Evolutionary conservation across 2,797 vertebrate genomes (phyloP), one percentile per base, ranked within the genome.

Genomic region (Xenopus petersii): DNA sequence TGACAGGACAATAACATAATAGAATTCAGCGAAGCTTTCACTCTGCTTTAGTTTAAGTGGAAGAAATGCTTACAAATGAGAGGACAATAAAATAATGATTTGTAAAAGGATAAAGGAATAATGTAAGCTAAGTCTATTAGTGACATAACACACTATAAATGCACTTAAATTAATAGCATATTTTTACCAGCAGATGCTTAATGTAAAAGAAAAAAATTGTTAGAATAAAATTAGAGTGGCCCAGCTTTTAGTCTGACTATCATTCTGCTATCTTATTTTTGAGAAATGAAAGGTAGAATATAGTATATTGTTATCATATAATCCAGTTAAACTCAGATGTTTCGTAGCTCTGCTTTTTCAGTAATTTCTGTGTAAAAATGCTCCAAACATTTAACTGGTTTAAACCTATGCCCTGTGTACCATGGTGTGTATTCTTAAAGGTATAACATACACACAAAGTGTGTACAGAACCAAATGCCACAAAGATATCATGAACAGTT

Each of bases 121-220:
- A 82, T 60, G 64, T 80, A 83, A 81, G 81, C 80, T 78, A 83
- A 85, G 81, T 84, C 86, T 87, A 80, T 89, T 87, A 87, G 85
- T 82, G 81, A 80, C 81, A 84, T 79, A 86, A 83, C 74, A 84
- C 75, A 78, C 74, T 82, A 79, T 79, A 80, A 87, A 89, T 84
- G 85, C 83, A 84, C 86, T 90, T 86, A 88, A 83, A 86, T 86
- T 89, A 89, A 89, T 88, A 85, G 76, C 83, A 83, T 85, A 81
- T 70, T 56, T 13, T 72, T 84, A 84, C 83, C 79, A 86, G 81
- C 75, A 84, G 77, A 81, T 85, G 83, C 64, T 83, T 74, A 84
- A 84, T 66, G 68, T 83, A 64, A 87, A 65, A 65, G 16, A 3
- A 67, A 26, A 75, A 48, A 82, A 78, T 86, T 81, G 76, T 67